phyloP scores from a whole-genome alignment of 2,113 vertebrate genomes.

The Sula dactylatra region DNA sequence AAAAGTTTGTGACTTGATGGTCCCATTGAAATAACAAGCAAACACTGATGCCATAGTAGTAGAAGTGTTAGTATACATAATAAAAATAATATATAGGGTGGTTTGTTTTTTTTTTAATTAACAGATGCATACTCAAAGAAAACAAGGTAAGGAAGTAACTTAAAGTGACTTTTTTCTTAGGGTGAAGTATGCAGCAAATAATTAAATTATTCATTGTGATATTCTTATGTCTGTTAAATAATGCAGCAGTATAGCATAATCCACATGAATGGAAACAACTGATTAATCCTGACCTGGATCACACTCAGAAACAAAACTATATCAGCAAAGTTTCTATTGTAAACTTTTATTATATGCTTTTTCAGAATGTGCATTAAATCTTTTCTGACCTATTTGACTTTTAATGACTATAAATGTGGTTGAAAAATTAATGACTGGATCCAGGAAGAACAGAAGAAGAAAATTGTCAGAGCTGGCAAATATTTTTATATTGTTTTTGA shows the following conservation, averaged over 20 bases:
- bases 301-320: not conserved
- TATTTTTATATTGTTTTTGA: not conserved
- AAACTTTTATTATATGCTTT: not conserved
- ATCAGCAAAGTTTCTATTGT: not conserved
- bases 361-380: not conserved
- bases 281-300: not conserved
- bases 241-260: not conserved
- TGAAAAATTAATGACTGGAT: not conserved
- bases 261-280: not conserved
- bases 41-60: not conserved
- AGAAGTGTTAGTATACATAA: not conserved
- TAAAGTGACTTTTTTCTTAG: not conserved
- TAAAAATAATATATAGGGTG: not conserved
- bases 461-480: not conserved
- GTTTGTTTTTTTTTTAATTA: not conserved
- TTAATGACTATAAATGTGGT: not conserved
- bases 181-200: not conserved
- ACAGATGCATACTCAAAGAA: not conserved
- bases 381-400: not conserved
- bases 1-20: not conserved
- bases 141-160: not conserved
- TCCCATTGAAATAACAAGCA: not conserved
- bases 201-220: conserved; percentile 1
- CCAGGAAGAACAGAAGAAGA: not conserved
- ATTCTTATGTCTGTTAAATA: not conserved